Evolutionary conservation across 2,113 vertebrate species (phyloP).

Genomic region (Perognathus longimembris): DNA sequence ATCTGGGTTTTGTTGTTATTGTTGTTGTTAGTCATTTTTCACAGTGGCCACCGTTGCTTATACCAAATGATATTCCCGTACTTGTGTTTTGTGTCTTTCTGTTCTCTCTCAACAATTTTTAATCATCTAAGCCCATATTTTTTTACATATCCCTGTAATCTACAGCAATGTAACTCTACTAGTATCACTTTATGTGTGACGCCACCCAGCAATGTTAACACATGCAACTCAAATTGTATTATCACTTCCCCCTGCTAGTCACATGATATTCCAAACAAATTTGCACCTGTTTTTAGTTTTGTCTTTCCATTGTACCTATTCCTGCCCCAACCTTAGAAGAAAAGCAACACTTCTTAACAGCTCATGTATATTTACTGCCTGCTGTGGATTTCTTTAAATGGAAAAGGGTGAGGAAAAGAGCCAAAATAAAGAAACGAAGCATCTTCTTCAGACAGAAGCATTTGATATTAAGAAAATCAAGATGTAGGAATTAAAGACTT

Average conservation of each 20-base stretch:
- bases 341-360: not conserved
- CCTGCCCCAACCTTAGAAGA: constrained; percentile 2
- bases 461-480: constrained; percentile 1
- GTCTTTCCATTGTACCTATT: constrained; percentile 35
- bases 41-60: not conserved
- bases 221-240: not conserved
- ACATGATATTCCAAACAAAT: not conserved
- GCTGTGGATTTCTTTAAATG: constrained; percentile 1
- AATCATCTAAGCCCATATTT: not conserved
- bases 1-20: not conserved
- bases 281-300: constrained; percentile 12
- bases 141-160: not conserved
- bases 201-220: not conserved
- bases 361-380: not conserved
- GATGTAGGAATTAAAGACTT: constrained; percentile 51
- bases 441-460: not conserved
- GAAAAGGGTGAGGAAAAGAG: not conserved
- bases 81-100: not conserved
- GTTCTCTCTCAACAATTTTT: not conserved
- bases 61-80: not conserved
- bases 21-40: not conserved
- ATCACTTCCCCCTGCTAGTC: not conserved
- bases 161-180: not conserved
- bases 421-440: not conserved
- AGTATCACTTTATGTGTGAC: not conserved